Base-by-base conservation (phyloP, 2,797 vertebrate genomes). In the Ispidina lecontei region DNA sequence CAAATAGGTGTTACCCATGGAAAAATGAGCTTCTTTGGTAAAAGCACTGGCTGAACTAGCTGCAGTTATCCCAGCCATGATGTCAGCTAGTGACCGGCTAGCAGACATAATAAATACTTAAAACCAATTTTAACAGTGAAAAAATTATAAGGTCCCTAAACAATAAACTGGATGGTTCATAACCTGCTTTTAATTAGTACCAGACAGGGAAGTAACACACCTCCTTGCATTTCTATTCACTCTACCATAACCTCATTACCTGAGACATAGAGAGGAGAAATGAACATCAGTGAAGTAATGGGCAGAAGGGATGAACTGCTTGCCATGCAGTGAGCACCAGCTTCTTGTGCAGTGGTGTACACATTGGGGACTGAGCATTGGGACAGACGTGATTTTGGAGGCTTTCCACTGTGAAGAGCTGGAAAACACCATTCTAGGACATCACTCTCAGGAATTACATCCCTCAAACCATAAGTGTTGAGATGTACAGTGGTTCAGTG, bases 291-390 rank as follows among this genome's bases (percentile, higher is more conserved):
- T 35, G 35, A 47, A 65, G 43, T 17, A 26, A 3, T 1, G 29
- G 39, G 7, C 11, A 18, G 87, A n/a, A 43, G 51, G 35, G 56
- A 3, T 3, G 37, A 55, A 62, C 64, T 10, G 3, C 3, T 33
- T 52, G 6, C 25, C 17, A 12, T 1, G 1, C 58, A 23, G 29
- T 3, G 11, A 71, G 44, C 23, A 19, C n/a, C 31, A 26, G 69
- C n/a, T 49, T 33, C 11, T 37, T 6, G 3, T 0, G 0, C 0
- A 3, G n/a, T 25, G 31, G 8, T 2, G 1, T 33, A 0, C 2
- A 0, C 16, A 2, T 12, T 0, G 1, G 76, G 54, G 60, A 19
- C 5, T 0, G 25, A 56, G 10, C 1, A 1, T 5, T 0, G 19
- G 59, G 58, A 14, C 55, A 63, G 51, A 43, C 1, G 0, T 6